Conservation (phyloP, 2,113 vertebrate species). For the Notechis scutatus region DNA sequence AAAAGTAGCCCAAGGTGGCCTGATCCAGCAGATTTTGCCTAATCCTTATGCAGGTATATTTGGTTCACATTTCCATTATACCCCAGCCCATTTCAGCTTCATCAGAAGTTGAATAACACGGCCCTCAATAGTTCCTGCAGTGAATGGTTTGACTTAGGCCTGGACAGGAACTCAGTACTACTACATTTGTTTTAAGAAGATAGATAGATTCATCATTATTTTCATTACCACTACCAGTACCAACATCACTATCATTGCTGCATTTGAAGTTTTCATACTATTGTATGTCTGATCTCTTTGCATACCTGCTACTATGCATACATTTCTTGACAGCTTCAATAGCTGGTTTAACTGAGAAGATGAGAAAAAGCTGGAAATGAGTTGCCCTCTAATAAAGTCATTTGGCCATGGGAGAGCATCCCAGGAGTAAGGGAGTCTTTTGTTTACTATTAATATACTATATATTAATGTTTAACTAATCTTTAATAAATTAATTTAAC, state of each 20-base stretch:
- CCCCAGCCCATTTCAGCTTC: not conserved
- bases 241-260: not conserved
- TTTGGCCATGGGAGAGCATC: not conserved
- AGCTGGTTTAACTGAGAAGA: not conserved
- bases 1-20: not conserved
- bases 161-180: not conserved
- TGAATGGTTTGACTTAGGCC: not conserved
- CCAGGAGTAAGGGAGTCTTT: not conserved
- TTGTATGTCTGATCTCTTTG: not conserved
- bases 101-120: not conserved
- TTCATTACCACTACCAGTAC: not conserved
- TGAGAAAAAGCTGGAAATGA: not conserved
- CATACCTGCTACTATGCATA: not conserved
- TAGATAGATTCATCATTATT: not conserved
- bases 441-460: not conserved
- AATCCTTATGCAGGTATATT: not conserved
- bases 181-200: not conserved
- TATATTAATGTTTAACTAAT: no score
- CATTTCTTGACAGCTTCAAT: not conserved
- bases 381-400: not conserved
- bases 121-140: not conserved
- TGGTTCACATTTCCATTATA: not conserved
- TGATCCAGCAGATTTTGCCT: not conserved
- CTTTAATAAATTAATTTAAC: no score
- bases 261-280: not conserved